Evolutionary conservation across 2,113 vertebrate genomes (phyloP).

Genomic region (Pitta sordida): DNA sequence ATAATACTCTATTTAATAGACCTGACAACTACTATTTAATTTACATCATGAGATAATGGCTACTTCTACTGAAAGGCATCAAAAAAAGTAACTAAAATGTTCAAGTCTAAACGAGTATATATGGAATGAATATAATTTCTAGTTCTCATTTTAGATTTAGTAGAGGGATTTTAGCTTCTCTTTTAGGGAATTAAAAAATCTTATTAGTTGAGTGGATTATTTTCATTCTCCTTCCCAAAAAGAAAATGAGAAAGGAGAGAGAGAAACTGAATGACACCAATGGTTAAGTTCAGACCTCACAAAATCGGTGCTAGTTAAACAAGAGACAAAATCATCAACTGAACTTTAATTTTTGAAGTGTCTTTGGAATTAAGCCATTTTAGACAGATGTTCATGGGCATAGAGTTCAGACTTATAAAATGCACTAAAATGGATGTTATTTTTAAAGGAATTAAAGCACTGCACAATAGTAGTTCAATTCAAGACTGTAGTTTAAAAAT

Average conservation of each 20-base stretch:
- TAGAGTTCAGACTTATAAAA: not conserved
- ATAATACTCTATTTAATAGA: conserved; percentile 37
- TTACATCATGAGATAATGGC: conserved; percentile 35
- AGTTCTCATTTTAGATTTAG: not conserved
- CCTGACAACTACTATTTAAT: conserved; percentile 44
- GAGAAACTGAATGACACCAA: not conserved
- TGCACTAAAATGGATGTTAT: not conserved
- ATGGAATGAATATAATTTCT: not conserved
- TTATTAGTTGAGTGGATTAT: not conserved
- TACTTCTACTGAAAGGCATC: conserved; percentile 12
- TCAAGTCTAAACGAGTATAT: not conserved
- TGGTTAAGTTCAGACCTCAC: not conserved
- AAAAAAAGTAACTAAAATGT: not conserved
- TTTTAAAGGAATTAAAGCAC: not conserved
- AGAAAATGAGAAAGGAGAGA: not conserved
- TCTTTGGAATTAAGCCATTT: conserved; percentile 5
- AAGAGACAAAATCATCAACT: not conserved
- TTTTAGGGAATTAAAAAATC: not conserved
- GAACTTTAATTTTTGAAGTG: not conserved
- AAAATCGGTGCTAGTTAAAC: not conserved
- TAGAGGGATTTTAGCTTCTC: not conserved
- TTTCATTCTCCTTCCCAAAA: not conserved
- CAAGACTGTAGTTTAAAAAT: conserved; percentile 2
- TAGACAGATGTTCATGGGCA: conserved; percentile 6
- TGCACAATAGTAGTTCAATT: not conserved